These are phyloP conservation scores for Conistra vaccinii DNA, from an alignment of 2,888 invertebrate species.

Conservation along the genomic window DNA sequence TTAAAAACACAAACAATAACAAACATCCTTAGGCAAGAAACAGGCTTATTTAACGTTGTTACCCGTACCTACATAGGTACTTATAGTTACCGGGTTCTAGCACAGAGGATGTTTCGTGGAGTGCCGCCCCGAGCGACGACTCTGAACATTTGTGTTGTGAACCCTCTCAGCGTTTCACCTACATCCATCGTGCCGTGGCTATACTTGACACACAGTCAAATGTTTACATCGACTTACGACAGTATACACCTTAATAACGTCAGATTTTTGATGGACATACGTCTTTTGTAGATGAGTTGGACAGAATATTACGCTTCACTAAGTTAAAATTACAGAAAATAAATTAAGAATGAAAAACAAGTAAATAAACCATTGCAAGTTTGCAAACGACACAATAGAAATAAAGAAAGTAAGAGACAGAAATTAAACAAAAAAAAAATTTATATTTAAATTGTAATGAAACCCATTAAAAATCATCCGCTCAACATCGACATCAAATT, in stretches of 20 bases:
- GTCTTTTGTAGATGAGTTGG: background rate
- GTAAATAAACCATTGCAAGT: background rate
- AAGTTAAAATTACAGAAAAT: background rate
- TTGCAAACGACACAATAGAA: background rate
- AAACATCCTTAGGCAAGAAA: background rate
- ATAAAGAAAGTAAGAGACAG: background rate
- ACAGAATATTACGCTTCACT: background rate
- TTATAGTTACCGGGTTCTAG: constrained; percentile 44
- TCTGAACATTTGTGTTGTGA: constrained; percentile 77
- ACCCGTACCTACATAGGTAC: constrained; percentile 32
- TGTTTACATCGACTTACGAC: constrained; percentile 72
- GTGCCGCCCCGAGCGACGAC: constrained; percentile 75
- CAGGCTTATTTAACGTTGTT: constrained; percentile 3
- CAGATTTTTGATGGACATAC: background rate
- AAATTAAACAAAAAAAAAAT: background rate
- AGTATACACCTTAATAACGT: constrained; percentile 41
- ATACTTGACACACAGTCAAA: constrained; percentile 79
- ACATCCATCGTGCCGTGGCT: constrained; percentile 73
- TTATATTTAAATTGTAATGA: too few relatives aligned
- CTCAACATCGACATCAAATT: background rate
- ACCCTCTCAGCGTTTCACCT: constrained; percentile 78
- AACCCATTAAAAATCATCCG: background rate
- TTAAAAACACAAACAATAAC: background rate
- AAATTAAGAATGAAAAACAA: background rate
- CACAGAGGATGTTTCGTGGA: constrained; percentile 72